A percentile compares a stretch with the other conserved stretches of the same genome.
Evolutionary conservation across 2,888 invertebrate genomes (phyloP).

Genomic region (Hermaeophaga mercurialis): DNA sequence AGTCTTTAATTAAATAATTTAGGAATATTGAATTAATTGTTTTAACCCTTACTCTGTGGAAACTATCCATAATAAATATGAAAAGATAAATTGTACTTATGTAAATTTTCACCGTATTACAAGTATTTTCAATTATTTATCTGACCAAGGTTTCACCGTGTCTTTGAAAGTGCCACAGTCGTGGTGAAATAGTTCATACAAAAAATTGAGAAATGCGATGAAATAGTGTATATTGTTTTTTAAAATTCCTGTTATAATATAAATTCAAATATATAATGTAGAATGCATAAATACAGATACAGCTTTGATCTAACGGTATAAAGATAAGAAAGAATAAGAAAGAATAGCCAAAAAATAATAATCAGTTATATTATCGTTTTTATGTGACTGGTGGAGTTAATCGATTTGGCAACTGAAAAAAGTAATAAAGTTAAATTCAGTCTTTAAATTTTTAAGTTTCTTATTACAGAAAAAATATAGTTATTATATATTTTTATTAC

Average conservation of each 20-base stretch:
- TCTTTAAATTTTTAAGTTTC: slow-evolving; percentile 1
- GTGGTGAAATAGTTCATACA: too few species aligned
- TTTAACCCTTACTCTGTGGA: too few species aligned
- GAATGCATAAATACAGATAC: not conserved
- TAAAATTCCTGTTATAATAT: not conserved
- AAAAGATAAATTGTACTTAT: too few species aligned
- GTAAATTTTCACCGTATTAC: too few species aligned
- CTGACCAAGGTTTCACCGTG: too few species aligned
- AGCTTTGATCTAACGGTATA: not conserved
- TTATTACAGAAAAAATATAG: slow-evolving; percentile 3
- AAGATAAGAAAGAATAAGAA: slow-evolving; percentile 1
- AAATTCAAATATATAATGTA: slow-evolving; percentile 3
- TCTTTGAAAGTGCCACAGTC: too few species aligned
- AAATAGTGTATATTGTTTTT: too few species aligned
- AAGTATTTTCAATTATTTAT: too few species aligned
- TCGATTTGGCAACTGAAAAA: not conserved
- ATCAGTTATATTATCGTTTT: not conserved
- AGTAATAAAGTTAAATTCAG: slow-evolving; percentile 2
- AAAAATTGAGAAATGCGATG: too few species aligned
- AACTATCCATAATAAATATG: too few species aligned
- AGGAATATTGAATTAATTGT: too few species aligned
- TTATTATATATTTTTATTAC: slow-evolving; percentile 1
- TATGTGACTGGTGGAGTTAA: not conserved
- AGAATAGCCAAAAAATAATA: not conserved
- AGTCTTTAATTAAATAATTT: too few species aligned